Evolutionary conservation across 2,888 invertebrate genomes (phyloP).

Genomic region (Xiphydria camelus): DNA sequence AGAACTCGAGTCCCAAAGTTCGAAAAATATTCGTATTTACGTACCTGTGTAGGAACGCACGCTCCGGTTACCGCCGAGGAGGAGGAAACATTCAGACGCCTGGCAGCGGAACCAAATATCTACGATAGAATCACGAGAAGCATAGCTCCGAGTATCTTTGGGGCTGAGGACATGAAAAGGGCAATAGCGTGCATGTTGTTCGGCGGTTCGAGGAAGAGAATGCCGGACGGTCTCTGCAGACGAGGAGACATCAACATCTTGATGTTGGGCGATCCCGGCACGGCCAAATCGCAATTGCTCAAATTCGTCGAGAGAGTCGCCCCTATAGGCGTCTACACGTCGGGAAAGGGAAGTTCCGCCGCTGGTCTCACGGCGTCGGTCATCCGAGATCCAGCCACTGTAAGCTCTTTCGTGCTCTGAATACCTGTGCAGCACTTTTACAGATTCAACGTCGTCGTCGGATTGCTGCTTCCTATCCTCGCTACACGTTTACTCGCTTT

Average conservation of each 20-base stretch:
- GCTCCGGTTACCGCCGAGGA: constrained; percentile 67
- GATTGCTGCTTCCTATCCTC: background rate
- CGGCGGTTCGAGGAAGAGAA: constrained; percentile 84
- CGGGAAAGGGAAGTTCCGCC: constrained; percentile 99
- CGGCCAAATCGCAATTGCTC: constrained; percentile 97
- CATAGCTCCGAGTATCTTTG: constrained; percentile 79
- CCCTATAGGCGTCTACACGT: constrained; percentile 95
- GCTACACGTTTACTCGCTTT: constrained; percentile 1
- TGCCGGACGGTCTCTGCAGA: constrained; percentile 94
- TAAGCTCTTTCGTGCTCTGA: too few relatives aligned
- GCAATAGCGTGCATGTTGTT: constrained; percentile 94
- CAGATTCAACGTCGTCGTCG: background rate
- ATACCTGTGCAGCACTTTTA: background rate
- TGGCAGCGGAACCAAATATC: constrained; percentile 1
- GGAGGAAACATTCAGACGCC: constrained; percentile 42
- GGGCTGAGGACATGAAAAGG: constrained; percentile 92
- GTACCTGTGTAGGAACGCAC: constrained; percentile 36
- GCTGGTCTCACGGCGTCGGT: constrained; percentile 99
- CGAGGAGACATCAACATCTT: constrained; percentile 97
- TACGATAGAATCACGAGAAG: background rate
- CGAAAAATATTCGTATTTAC: too few relatives aligned
- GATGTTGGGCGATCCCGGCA: constrained; percentile 96
- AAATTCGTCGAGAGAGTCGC: constrained; percentile 97
- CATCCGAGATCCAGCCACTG: constrained; percentile 87
- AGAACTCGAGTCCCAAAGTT: too few relatives aligned